A percentile compares a stretch with the other conserved stretches of the same genome.
Conservation (phyloP, 2,113 vertebrate genomes). For the Pterocles gutturalis region DNA sequence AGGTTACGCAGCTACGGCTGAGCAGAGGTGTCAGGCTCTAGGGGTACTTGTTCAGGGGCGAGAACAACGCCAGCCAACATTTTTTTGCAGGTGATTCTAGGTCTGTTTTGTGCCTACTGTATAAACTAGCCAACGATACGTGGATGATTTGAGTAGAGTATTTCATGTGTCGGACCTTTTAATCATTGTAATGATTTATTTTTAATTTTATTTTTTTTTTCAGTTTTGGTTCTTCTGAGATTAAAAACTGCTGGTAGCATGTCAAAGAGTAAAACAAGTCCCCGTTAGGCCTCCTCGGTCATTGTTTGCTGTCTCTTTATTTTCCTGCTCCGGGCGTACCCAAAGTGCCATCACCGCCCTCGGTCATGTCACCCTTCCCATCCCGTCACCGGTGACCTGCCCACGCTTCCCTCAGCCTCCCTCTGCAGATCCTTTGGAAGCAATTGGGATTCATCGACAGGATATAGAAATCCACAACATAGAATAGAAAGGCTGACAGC, state of each 20-base stretch:
- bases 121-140: neutral
- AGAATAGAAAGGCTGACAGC: neutral
- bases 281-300: slow-evolving; percentile 8
- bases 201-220: neutral
- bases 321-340: neutral
- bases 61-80: neutral
- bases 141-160: slow-evolving; percentile 12
- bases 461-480: neutral
- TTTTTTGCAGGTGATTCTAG: slow-evolving; percentile 22
- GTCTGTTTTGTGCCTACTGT: slow-evolving; percentile 51
- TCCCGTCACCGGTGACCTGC: accelerated
- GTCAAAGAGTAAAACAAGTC: slow-evolving; percentile 50
- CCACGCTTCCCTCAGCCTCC: neutral
- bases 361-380: accelerated
- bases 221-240: slow-evolving; percentile 27
- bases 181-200: neutral
- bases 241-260: slow-evolving; percentile 48
- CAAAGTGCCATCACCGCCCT: neutral
- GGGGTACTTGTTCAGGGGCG: neutral
- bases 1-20: slow-evolving; percentile 14
- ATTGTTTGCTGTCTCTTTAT: slow-evolving; percentile 46
- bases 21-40: slow-evolving; percentile 22
- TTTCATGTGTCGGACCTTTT: slow-evolving; percentile 37
- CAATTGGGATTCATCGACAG: neutral
- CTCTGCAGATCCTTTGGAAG: neutral